Evolutionary conservation across 1,140 invertebrate genomes (phyloP), one percentile per base, ranked within the genome.

Genomic region (Babylonia areolata): DNA sequence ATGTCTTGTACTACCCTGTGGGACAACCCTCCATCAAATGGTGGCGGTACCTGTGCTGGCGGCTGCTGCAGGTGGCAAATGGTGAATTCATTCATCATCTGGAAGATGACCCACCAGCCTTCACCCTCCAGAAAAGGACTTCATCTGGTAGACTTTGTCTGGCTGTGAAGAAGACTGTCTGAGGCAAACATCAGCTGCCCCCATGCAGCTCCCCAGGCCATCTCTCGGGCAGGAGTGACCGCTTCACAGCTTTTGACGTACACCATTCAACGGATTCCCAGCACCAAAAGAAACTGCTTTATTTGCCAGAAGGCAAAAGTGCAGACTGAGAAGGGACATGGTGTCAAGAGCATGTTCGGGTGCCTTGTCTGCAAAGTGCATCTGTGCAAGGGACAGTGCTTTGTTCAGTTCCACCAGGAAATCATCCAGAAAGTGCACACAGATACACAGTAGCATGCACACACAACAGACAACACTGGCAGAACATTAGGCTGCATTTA

Each of bases 1-100:
- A 71, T 35, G 23, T 42, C 2, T 2, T 82, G 0, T 87, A 87
- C 69, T 87, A 87, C 35, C 73, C 31, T 28, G n/a, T 87, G 5
- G 86, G 86, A 1, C 40, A 58, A 0, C 5, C 73, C 15, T 40
- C 39, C n/a, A 31, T 78, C 11, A 51, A 58, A 17, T 87, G 81
- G 86, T 83, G 81, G 86, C n/a, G 81, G 3, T 87, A 87, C 75
- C 20, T 83, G 1, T 39, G 79, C 15, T 85, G 86, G 86, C 84
- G 46, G 40, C 42, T 86, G 2, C 31, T 86, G 1, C 69, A 86
- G 46, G 84, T 39, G 2, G 51, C 86, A 5, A 86, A 40, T n/a
- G n/a, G 31, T 86, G 23, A 86, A 86, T 40, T 15, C 78, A 3
- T 85, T 58, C 39, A 40, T 85, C 33, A 31, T 85, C 37, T 54